Base-by-base conservation (phyloP, 2,888 invertebrate genomes). In the Baccha elongata region DNA sequence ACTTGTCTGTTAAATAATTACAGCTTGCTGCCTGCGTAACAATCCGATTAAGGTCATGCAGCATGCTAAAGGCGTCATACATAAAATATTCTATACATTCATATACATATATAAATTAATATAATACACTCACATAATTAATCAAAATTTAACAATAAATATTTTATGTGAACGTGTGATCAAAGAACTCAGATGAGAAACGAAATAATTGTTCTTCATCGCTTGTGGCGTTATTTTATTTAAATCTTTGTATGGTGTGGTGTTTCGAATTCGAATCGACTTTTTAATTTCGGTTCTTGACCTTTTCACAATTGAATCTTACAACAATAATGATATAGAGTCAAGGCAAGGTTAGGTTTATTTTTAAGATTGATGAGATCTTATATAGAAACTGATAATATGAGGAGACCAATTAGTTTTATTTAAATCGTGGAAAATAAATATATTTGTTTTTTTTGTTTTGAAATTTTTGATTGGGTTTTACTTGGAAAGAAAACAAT, bases 271-370 rank as follows among this genome's bases (percentile, higher is more conserved):
- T 79, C 44, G 68, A 79, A 73, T 80, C 74, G 79, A 80, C 79
- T 58, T 80, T 69, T 80, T 55, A 80, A 74, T 80, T 74, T 74
- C 48, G 79, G 68, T 74, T 80, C 74, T 73, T 80, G 79, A 80
- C 79, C 74, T 80, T 80, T 69, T 35, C 29, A 29, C 23, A 42
- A 74, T 48, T 64, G 19, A 26, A 74, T 50, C 48, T 64, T 42
- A 17, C 40, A 29, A 40, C 13, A 35, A n/a, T 6, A 7, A 32
- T 32, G 29, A 7, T 8, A 32, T 32, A 32, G 29, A 32, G 4
- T 32, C 8, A 7, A 23, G 23, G 23, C 23, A 23, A 23, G 5
- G 23, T 23, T 23, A 23, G 23, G 3, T 23, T 23, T 23, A 23
- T 23, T 23, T 23, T 23, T 5, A n/a, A n/a, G n/a, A 23, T 5